phyloP scores from a whole-genome alignment of 2,113 vertebrate species.

The Actinemys pallida region DNA sequence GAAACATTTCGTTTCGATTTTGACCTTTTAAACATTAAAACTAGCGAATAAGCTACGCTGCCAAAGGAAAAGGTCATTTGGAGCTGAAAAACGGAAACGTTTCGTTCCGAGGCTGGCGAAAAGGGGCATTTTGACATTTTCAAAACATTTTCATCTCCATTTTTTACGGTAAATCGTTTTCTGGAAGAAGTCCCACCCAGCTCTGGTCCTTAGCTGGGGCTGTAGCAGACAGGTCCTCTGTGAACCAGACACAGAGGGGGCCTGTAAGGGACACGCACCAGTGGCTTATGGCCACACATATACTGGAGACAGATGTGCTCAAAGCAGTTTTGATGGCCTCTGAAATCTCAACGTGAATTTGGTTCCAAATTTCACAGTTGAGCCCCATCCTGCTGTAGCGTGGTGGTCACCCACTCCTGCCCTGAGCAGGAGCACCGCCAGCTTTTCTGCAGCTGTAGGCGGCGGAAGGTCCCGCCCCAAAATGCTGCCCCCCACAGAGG shows the following conservation, averaged over 20 bases:
- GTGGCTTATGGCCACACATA: not conserved
- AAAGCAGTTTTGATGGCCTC: not conserved
- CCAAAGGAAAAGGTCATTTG: not conserved
- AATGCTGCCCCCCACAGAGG: no score
- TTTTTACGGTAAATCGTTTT: not conserved
- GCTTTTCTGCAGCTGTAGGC: no score
- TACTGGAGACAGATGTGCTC: not conserved
- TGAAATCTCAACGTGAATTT: not conserved
- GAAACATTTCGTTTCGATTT: not conserved
- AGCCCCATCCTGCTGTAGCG: not conserved
- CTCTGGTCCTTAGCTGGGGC: not conserved
- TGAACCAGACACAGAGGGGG: no score
- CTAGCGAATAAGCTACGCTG: not conserved
- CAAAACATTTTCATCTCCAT: not conserved
- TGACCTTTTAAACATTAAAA: not conserved
- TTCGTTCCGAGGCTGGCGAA: not conserved
- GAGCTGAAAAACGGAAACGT: not conserved
- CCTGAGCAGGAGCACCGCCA: no score
- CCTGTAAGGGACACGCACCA: not conserved
- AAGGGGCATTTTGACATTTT: not conserved
- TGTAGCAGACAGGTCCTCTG: not conserved
- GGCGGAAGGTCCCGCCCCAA: no score
- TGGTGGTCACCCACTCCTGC: no score
- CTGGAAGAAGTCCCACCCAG: not conserved
- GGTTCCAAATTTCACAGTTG: not conserved